Evolutionary conservation across 2,797 vertebrate genomes (phyloP), one percentile per base, ranked within the genome.

Genomic region (Oryzias sinensis): DNA sequence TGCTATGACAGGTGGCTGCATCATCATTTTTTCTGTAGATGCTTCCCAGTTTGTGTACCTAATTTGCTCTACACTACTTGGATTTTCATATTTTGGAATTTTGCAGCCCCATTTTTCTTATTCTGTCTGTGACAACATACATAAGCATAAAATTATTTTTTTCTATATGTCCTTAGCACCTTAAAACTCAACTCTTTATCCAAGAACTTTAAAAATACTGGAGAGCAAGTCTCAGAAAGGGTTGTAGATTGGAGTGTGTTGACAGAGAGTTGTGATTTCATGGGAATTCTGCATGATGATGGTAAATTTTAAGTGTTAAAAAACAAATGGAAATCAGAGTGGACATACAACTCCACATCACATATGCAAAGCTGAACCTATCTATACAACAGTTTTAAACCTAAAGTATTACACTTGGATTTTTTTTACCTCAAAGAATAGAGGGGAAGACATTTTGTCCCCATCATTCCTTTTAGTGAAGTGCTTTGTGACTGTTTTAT

Each of bases 221-320:
- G 86, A 88, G 82, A 80, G 65, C 70, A 81, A 73, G 63, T 86
- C 90, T 88, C 87, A 64, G 88, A 65, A 49, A 82, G 49, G 29
- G 17, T 43, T 50, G 41, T 33, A 18, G 43, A 56, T n/a, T 18
- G 48, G 14, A 20, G 56, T 59, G 53, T 33, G 43, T 49, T 60
- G 48, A 50, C 24, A 18, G 53, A 44, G 45, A 56, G 56, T 18
- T 53, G 56, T 57, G 45, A 63, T 22, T 22, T 22, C 20, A 70
- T 68, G 40, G 49, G 58, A 74, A 83, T 75, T 62, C 72, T 68
- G 56, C 70, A 74, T 24, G 33, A 56, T 49, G 56, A 63, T 40
- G 48, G 43, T 69, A 52, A 72, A 64, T 51, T 70, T 53, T 53
- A 33, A 33, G 29, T 33, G 1, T 33, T 56, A 56, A 59, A 74